Evolutionary conservation across 2,888 invertebrate species (phyloP).

Genomic region (Sturmia bella): DNA sequence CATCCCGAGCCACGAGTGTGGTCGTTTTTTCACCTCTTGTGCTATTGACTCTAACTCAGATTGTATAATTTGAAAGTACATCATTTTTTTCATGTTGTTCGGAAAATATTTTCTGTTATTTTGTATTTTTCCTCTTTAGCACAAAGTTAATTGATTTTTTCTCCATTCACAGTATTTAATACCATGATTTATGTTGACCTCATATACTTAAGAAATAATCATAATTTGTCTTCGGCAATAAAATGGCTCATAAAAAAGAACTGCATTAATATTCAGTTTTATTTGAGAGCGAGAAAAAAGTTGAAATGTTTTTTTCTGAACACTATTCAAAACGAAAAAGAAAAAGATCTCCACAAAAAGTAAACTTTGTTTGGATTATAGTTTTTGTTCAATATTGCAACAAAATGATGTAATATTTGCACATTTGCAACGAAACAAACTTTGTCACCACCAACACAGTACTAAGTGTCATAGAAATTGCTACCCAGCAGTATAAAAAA

Average conservation of each 20-base stretch:
- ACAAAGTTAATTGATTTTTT: conserved; percentile 3
- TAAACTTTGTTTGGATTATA: conserved; percentile 16
- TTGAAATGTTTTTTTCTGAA: conserved; percentile 19
- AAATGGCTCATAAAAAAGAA: background rate
- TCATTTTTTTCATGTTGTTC: too few relatives aligned
- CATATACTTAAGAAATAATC: background rate
- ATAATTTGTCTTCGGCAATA: conserved; percentile 43
- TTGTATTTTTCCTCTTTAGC: background rate
- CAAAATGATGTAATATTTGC: conserved; percentile 56
- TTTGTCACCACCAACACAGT: conserved; percentile 37
- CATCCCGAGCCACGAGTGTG: too few relatives aligned
- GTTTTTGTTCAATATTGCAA: conserved; percentile 10
- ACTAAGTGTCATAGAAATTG: background rate
- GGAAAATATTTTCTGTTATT: too few relatives aligned
- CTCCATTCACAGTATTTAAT: conserved; percentile 31
- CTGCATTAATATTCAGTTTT: conserved; percentile 3
- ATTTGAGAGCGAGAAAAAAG: conserved; percentile 18
- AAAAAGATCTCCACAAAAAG: conserved; percentile 18
- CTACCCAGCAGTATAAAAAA: background rate
- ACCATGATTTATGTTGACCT: conserved; percentile 25
- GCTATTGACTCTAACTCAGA: too few relatives aligned
- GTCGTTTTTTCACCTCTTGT: too few relatives aligned
- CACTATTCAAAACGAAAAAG: conserved; percentile 29
- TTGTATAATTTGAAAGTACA: too few relatives aligned
- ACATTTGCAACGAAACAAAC: conserved; percentile 30